Percentiles rank a stretch among this genome's conserved stretches.
Evolutionary conservation across 1,140 invertebrate species (phyloP).

Genomic region (Drosophila parvula): DNA sequence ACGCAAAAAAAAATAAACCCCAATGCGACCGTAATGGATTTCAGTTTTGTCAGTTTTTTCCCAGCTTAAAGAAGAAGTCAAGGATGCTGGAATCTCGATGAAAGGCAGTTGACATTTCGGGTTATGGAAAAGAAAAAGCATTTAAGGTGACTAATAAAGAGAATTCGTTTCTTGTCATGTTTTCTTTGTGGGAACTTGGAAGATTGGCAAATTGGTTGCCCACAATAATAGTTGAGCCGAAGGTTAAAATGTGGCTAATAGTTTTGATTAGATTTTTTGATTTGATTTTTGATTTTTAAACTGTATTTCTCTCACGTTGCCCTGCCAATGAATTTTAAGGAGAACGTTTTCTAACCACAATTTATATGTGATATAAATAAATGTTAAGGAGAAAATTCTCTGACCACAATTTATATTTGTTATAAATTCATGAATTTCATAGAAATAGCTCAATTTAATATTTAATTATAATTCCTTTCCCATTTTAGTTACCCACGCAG

Average conservation of each 20-base stretch:
- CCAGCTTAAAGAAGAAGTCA: constrained; percentile 5
- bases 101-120: neutral
- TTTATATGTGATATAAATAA: neutral
- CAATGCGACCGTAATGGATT: constrained; percentile 28
- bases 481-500: neutral
- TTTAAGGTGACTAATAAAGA: neutral
- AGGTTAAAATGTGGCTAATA: neutral
- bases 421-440: neutral
- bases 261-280: too few species aligned
- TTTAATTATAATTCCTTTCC: too few species aligned
- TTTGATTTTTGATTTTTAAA: too few species aligned
- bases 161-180: neutral
- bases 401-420: neutral
- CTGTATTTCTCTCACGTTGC: neutral
- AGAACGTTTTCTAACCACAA: neutral
- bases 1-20: constrained; percentile 6
- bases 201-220: neutral
- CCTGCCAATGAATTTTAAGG: neutral
- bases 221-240: too few species aligned
- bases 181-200: neutral
- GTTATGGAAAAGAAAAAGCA: neutral
- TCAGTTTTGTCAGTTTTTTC: constrained; percentile 35
- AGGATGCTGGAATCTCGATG: constrained; percentile 8
- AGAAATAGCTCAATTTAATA: neutral
- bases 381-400: too few species aligned